Percentiles rank a stretch among this genome's conserved stretches.
Evolutionary conservation across 2,888 invertebrate species (phyloP).

Genomic region (Synergus itoensis): DNA sequence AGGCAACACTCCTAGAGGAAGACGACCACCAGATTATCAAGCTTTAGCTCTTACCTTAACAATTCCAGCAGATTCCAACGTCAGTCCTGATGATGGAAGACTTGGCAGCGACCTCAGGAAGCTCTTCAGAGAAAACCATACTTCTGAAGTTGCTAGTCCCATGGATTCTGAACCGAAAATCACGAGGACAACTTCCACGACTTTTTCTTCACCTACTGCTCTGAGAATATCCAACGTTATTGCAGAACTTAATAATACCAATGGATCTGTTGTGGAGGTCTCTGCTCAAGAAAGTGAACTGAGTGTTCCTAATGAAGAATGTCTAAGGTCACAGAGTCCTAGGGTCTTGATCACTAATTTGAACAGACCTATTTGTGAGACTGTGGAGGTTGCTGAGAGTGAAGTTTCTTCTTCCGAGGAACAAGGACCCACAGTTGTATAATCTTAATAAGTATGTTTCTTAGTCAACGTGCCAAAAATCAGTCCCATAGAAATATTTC

Average conservation of each 20-base stretch:
- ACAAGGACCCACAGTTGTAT: slow-evolving; percentile 52
- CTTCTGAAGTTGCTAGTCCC: slow-evolving; percentile 44
- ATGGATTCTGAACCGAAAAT: slow-evolving; percentile 53
- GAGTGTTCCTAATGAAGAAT: slow-evolving; percentile 47
- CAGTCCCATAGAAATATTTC: slow-evolving; percentile 61
- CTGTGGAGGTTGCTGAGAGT: slow-evolving; percentile 33
- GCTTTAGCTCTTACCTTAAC: slow-evolving; percentile 57
- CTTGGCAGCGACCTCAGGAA: slow-evolving; percentile 62
- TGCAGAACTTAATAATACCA: slow-evolving; percentile 40
- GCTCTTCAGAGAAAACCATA: slow-evolving; percentile 61
- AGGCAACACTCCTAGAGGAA: slow-evolving; percentile 61
- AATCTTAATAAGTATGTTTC: slow-evolving; percentile 62
- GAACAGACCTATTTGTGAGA: slow-evolving; percentile 43
- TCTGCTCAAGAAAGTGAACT: slow-evolving; percentile 15
- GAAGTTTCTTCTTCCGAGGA: slow-evolving; percentile 41
- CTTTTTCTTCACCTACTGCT: slow-evolving; percentile 56
- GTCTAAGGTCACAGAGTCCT: slow-evolving; percentile 57
- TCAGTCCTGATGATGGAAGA: slow-evolving; percentile 61
- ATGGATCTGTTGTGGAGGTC: slow-evolving; percentile 19
- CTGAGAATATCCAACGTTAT: slow-evolving; percentile 46
- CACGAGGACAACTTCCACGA: slow-evolving; percentile 49
- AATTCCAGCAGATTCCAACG: slow-evolving; percentile 60
- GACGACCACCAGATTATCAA: slow-evolving; percentile 62
- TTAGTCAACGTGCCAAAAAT: slow-evolving; percentile 67
- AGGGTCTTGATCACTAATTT: slow-evolving; percentile 49